Conservation (phyloP, 2,797 vertebrate species). For the Tragopan temminckii region DNA sequence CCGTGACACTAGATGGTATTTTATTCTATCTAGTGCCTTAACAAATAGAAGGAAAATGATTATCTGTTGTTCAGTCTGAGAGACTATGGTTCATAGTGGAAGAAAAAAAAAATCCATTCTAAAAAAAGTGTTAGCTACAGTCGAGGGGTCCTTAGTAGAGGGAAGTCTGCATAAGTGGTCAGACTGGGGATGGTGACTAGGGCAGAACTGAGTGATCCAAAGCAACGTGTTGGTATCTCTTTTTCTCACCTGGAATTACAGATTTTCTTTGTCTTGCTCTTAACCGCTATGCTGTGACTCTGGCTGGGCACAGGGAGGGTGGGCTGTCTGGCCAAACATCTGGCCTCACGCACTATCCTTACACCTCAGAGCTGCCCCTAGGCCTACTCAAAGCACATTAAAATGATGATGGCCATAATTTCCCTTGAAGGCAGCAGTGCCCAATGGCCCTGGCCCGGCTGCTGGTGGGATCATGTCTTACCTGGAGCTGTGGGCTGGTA, state of each 20-base stretch:
- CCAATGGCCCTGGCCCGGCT: neutral
- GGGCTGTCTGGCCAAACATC: neutral
- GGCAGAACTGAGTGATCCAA: neutral
- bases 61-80: neutral
- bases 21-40: neutral
- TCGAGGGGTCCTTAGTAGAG: neutral
- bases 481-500: neutral
- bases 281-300: neutral
- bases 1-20: neutral
- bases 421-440: neutral
- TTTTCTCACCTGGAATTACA: accelerated
- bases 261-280: neutral
- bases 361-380: neutral
- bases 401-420: neutral
- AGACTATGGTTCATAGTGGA: neutral
- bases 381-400: neutral
- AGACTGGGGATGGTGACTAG: neutral
- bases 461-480: neutral
- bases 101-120: neutral
- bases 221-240: accelerated
- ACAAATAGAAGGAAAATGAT: neutral
- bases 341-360: neutral
- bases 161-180: neutral
- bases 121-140: neutral
- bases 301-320: too few relatives aligned